phyloP scores from a whole-genome alignment of 2,113 vertebrate species.

The Clarias magur region DNA sequence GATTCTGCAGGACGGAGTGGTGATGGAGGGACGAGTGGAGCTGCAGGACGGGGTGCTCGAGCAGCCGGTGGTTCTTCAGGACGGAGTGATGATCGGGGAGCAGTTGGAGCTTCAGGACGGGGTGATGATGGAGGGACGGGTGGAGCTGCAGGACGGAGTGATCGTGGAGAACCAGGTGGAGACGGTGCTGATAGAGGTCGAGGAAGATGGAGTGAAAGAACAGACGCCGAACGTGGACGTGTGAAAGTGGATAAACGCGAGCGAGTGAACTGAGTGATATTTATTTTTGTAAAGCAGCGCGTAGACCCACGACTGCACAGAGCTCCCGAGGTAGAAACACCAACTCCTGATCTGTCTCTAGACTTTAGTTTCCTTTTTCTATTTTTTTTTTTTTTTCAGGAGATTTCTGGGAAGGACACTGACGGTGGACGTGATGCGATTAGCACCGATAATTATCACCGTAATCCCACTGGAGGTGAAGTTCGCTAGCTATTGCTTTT shows the following conservation, averaged over 20 bases:
- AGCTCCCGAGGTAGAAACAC: background rate
- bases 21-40: background rate
- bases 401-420: background rate
- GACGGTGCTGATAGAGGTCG: constrained; percentile 82
- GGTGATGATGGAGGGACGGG: constrained; percentile 54
- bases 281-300: constrained; percentile 16
- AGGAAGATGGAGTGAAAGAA: constrained; percentile 77
- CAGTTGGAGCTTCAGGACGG: constrained; percentile 82
- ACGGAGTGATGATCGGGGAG: constrained; percentile 71
- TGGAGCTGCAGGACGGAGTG: constrained; percentile 45
- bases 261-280: background rate
- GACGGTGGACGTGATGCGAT: background rate
- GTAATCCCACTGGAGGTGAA: background rate
- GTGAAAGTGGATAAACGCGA: constrained; percentile 11
- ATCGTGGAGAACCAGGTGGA: constrained; percentile 76
- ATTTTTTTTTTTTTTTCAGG: background rate
- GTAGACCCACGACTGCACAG: background rate
- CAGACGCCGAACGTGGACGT: constrained; percentile 66
- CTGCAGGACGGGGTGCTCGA: constrained; percentile 59
- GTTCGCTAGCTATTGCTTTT: background rate
- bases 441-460: background rate
- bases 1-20: constrained; percentile 82
- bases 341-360: background rate
- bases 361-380: too few relatives aligned
- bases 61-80: constrained; percentile 81